These are phyloP conservation scores for Linyphia triangularis DNA, from an alignment of 2,888 invertebrate species.

Conservation along the genomic window DNA sequence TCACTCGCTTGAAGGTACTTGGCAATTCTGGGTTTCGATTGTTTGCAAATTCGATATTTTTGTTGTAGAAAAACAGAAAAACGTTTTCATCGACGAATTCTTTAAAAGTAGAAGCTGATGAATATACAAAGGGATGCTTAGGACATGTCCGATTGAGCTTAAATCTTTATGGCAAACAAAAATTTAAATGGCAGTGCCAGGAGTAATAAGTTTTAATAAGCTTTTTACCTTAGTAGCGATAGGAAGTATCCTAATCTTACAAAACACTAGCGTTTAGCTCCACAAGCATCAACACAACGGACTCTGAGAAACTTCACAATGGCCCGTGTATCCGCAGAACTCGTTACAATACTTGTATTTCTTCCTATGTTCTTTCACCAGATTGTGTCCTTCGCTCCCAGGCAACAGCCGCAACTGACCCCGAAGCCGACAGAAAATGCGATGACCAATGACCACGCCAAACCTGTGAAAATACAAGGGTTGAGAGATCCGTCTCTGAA, in stretches of 20 bases:
- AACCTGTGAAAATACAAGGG: slow-evolving; percentile 30
- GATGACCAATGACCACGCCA: slow-evolving; percentile 2
- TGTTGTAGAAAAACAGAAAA: neutral
- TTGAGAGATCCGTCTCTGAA: neutral
- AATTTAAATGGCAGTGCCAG: neutral
- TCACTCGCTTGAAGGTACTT: too few relatives aligned
- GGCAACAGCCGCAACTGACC: neutral
- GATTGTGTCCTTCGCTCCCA: neutral
- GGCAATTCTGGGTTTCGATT: too few relatives aligned
- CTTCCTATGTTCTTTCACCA: neutral
- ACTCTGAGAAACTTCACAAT: neutral
- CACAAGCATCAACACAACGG: too few relatives aligned
- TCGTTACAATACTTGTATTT: neutral
- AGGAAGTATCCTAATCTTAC: too few relatives aligned
- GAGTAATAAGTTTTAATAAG: neutral
- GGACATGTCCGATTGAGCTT: too few relatives aligned
- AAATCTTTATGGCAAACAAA: neutral
- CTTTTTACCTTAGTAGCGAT: neutral
- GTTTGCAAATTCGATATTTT: too few relatives aligned
- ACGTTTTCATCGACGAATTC: neutral
- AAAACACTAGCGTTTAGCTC: too few relatives aligned
- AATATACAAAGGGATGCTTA: neutral
- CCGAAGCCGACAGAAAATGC: slow-evolving; percentile 9
- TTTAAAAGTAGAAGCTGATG: neutral
- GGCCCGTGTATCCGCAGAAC: neutral